Evolutionary conservation across 1,140 invertebrate species (phyloP).

Genomic region (Ladona fulva): DNA sequence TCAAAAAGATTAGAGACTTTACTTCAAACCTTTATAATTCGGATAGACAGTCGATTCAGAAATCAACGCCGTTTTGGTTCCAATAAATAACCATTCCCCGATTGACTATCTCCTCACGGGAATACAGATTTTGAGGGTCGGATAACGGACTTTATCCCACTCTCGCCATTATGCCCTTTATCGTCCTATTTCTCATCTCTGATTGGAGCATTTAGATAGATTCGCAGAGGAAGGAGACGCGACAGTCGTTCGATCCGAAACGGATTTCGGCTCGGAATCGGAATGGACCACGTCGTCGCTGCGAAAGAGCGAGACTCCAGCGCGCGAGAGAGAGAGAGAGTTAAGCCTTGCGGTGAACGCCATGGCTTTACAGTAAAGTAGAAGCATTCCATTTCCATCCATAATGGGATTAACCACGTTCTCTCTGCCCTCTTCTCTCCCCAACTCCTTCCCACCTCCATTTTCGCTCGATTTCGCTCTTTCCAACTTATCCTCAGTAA

Average conservation of each 20-base stretch:
- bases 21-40: no score
- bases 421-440: neutral
- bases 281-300: neutral
- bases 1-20: no score
- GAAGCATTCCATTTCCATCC: constrained; percentile 8
- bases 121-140: no score
- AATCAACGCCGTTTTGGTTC: no score
- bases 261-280: no score
- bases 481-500: neutral
- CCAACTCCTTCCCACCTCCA: neutral
- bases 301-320: neutral
- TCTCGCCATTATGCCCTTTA: no score
- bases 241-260: neutral
- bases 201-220: neutral
- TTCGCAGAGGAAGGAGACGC: neutral
- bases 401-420: neutral
- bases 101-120: no score
- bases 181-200: no score
- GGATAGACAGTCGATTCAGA: no score
- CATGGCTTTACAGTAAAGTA: neutral
- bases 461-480: neutral
- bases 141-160: no score
- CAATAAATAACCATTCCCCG: no score
- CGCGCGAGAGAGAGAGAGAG: neutral
- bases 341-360: neutral